Evolutionary conservation across 2,113 vertebrate genomes (phyloP).

Genomic region (Labrus mixtus): DNA sequence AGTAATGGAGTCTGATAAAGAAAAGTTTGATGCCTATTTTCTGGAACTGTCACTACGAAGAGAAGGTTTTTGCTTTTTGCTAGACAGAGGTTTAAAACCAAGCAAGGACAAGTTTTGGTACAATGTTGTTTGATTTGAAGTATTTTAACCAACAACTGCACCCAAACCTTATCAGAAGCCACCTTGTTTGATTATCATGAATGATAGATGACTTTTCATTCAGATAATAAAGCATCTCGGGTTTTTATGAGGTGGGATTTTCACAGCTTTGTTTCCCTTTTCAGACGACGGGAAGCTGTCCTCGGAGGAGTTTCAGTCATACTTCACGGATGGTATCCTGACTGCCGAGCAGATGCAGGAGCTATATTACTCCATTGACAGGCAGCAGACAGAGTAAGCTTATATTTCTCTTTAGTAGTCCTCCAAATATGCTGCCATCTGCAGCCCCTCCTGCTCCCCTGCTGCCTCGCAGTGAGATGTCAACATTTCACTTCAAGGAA

Average conservation of each 20-base stretch:
- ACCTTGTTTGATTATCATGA: not conserved
- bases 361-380: constrained; percentile 92
- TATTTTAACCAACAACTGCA: not conserved
- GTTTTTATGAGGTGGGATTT: constrained; percentile 16
- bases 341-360: constrained; percentile 91
- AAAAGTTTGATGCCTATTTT: not conserved
- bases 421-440: constrained; percentile 61
- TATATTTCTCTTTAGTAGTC: constrained; percentile 31
- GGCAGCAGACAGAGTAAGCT: constrained; percentile 89
- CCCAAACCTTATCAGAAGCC: not conserved
- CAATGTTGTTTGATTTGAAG: not conserved
- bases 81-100: constrained; percentile 10
- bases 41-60: not conserved
- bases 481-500: constrained; percentile 34
- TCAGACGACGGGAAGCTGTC: constrained; percentile 96
- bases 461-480: constrained; percentile 42
- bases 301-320: constrained; percentile 96
- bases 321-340: constrained; percentile 93
- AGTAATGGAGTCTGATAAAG: not conserved
- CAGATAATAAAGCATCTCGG: constrained; percentile 5
- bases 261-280: constrained; percentile 26
- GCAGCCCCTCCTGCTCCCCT: constrained; percentile 51
- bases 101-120: constrained; percentile 2
- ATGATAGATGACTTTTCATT: not conserved
- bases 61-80: too few species aligned